Conservation (phyloP, 2,888 invertebrate genomes). For the Dryomyza anilis region DNA sequence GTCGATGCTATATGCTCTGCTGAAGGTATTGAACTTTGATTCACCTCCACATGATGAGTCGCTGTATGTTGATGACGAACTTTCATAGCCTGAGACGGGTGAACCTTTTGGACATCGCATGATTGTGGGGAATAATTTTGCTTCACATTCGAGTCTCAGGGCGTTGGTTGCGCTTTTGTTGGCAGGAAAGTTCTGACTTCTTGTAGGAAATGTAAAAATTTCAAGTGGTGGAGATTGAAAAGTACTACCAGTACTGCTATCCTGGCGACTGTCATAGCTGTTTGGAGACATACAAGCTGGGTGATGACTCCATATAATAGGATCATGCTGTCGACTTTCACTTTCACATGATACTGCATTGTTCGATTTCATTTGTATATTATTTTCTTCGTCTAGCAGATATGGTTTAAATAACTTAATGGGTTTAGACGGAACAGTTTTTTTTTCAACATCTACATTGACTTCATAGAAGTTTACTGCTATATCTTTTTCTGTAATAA, state of each 20-base stretch:
- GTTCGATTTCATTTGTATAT: not conserved
- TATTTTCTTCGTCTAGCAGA: constrained; percentile 69
- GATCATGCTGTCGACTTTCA: constrained; percentile 46
- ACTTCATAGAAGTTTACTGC: constrained; percentile 38
- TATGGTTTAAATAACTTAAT: constrained; percentile 81
- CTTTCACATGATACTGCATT: constrained; percentile 20
- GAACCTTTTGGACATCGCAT: constrained; percentile 62
- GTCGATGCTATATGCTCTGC: constrained; percentile 62
- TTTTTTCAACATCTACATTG: constrained; percentile 38
- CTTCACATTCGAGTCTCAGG: constrained; percentile 46
- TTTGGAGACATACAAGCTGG: constrained; percentile 40
- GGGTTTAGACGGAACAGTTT: constrained; percentile 60
- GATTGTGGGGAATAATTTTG: constrained; percentile 51
- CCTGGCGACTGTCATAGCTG: constrained; percentile 31
- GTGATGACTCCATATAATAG: constrained; percentile 58
- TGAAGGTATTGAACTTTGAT: constrained; percentile 31
- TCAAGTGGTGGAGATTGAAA: constrained; percentile 49
- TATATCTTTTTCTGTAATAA: constrained; percentile 31
- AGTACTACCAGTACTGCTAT: constrained; percentile 33
- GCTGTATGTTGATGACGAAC: constrained; percentile 59
- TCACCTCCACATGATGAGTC: constrained; percentile 47
- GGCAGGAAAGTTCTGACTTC: constrained; percentile 51
- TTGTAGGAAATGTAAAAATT: constrained; percentile 49
- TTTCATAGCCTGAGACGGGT: constrained; percentile 61
- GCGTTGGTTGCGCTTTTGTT: constrained; percentile 34